Evolutionary conservation across 2,888 invertebrate species (phyloP).

Genomic region (Byasa hedistus): DNA sequence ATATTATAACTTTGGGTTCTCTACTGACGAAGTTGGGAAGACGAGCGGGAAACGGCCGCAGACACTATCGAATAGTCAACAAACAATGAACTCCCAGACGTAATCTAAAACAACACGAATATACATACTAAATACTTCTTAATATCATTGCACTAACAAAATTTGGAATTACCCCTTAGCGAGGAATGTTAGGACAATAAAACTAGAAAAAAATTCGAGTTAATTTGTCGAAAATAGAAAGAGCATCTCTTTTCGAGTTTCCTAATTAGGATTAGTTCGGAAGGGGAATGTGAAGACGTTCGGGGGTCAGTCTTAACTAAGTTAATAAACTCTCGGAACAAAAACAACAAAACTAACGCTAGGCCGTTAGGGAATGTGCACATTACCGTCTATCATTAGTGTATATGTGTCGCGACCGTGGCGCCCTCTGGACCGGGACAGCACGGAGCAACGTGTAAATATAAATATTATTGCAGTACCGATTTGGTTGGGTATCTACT

Average conservation of each 20-base stretch:
- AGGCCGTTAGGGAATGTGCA: constrained; percentile 78
- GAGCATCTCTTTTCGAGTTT: constrained; percentile 11
- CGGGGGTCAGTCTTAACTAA: constrained; percentile 76
- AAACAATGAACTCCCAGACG: constrained; percentile 23
- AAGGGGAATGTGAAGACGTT: constrained; percentile 1
- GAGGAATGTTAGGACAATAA: constrained; percentile 68
- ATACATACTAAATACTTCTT: constrained; percentile 41
- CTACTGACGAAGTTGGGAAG: constrained; percentile 67
- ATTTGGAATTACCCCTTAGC: constrained; percentile 73
- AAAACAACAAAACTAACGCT: constrained; percentile 72
- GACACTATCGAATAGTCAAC: constrained; percentile 26
- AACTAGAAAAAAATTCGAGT: constrained; percentile 75
- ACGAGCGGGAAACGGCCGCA: constrained; percentile 63
- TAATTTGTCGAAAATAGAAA: constrained; percentile 35
- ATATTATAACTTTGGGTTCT: constrained; percentile 73
- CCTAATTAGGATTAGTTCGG: background rate
- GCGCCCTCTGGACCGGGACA: too few relatives aligned
- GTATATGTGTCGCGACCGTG: constrained; percentile 64
- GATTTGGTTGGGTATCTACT: constrained; percentile 77
- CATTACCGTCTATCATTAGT: constrained; percentile 66
- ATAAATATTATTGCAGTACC: constrained; percentile 77
- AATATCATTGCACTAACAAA: constrained; percentile 76
- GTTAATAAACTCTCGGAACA: constrained; percentile 74
- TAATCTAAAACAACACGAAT: constrained; percentile 38
- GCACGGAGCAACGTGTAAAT: constrained; percentile 43